Percentiles rank a stretch among this genome's conserved stretches.
Evolutionary conservation across 2,113 vertebrate genomes (phyloP).

Genomic region (Spilogale gracilis): DNA sequence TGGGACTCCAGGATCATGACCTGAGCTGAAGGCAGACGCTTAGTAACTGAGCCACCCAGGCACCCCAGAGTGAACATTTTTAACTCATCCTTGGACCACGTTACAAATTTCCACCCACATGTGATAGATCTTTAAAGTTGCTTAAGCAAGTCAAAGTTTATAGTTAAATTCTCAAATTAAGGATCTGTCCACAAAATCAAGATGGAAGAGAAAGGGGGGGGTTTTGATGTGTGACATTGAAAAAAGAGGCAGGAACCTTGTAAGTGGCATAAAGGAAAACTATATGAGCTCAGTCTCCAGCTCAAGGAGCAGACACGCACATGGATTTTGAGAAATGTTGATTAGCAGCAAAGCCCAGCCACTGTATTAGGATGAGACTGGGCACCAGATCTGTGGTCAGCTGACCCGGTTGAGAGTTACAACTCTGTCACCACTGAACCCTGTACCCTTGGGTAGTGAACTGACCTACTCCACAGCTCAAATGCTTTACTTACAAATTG

Average conservation of each 20-base stretch:
- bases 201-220: background rate
- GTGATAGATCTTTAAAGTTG: background rate
- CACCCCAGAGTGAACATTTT: background rate
- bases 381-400: too few species aligned
- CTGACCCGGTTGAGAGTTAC: background rate
- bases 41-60: too few species aligned
- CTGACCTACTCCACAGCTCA: background rate
- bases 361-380: background rate
- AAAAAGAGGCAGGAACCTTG: background rate
- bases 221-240: background rate
- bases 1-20: too few species aligned
- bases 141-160: background rate
- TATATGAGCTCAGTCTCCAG: background rate
- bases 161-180: background rate
- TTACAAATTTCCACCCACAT: background rate
- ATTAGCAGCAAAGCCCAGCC: background rate
- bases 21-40: too few species aligned
- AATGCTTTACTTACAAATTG: background rate
- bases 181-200: background rate
- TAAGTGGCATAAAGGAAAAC: background rate
- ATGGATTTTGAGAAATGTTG: background rate
- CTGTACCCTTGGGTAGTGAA: background rate
- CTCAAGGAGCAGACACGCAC: background rate
- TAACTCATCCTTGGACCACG: background rate
- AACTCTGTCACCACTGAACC: background rate